Evolutionary conservation across 2,888 invertebrate species (phyloP), one percentile per base, ranked within the genome.

Genomic region (Nomada flava): DNA sequence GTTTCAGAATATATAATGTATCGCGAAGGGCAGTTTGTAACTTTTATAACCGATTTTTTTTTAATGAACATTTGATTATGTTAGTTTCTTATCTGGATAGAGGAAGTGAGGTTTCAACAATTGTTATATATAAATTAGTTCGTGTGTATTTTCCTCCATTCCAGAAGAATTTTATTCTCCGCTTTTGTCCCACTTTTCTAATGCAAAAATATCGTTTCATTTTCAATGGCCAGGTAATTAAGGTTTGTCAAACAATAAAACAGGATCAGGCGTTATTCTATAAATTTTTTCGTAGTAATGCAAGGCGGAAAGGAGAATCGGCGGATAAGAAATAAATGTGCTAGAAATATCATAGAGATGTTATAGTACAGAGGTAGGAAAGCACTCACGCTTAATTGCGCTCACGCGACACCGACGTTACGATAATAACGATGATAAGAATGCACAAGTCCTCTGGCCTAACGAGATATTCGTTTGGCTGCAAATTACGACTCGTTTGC

Each of bases 381-480:
- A 73, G 68, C 64, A 69, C 73, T 79, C 64, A 13, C 15, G 79
- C 18, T 73, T 79, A 80, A 79, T 79, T 79, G 64, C 64, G 29
- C 73, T 60, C 67, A 65, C 68, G 70, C 59, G 69, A 76, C 59
- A 76, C 20, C 64, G 29, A 2, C 36, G 74, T 62, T 36, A 29
- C n/a, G 69, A 79, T 79, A 52, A 64, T 79, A 64, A 59, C 64
- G 47, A 18, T 52, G 77, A 79, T 79, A 76, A 76, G 79, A 76
- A 36, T 52, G 57, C 63, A 9, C 50, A 69, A 64, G 69, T 60
- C 64, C 29, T 44, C 57, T 60, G 71, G 52, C 79, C 68, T 63
- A 72, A 79, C 68, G 62, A 72, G 72, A 63, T 63, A 68, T 60
- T 44, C 64, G 11, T 59, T 70, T 59, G n/a, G 1, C 13, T 57